Evolutionary conservation across 2,888 invertebrate species (phyloP).

Genomic region (Sepiola atlantica): DNA sequence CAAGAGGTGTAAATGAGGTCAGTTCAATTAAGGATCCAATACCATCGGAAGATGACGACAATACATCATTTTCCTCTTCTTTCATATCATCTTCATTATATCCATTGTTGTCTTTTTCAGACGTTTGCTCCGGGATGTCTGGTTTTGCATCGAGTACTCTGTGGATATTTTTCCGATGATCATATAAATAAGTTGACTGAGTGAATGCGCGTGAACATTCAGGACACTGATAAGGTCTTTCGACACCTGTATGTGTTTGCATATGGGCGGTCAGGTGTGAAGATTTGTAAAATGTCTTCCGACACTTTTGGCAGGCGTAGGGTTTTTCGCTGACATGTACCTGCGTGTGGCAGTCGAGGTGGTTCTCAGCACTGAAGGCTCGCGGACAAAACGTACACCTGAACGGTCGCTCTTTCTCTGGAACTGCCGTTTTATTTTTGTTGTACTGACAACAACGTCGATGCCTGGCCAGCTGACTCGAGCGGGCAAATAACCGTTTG

Average conservation of each 20-base stretch:
- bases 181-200: not conserved
- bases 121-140: not conserved
- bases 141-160: not conserved
- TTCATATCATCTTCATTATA: not conserved
- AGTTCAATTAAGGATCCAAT: not conserved
- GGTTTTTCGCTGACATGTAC: slow-evolving; percentile 24
- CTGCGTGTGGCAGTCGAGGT: slow-evolving; percentile 24
- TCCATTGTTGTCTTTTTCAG: not conserved
- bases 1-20: not conserved
- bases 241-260: not conserved
- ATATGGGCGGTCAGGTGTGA: slow-evolving; percentile 16
- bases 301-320: not conserved
- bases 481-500: slow-evolving; percentile 32
- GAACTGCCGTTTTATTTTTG: not conserved
- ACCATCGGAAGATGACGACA: not conserved
- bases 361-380: slow-evolving; percentile 18
- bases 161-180: slow-evolving; percentile 32
- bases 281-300: not conserved
- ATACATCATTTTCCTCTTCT: not conserved
- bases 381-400: slow-evolving; percentile 33
- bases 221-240: slow-evolving; percentile 7
- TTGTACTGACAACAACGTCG: slow-evolving; percentile 33
- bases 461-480: slow-evolving; percentile 36
- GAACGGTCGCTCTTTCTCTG: not conserved
- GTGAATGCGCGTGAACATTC: not conserved